Evolutionary conservation across 2,113 vertebrate species (phyloP).

Genomic region (Calyptommatus sinebrachiatus): DNA sequence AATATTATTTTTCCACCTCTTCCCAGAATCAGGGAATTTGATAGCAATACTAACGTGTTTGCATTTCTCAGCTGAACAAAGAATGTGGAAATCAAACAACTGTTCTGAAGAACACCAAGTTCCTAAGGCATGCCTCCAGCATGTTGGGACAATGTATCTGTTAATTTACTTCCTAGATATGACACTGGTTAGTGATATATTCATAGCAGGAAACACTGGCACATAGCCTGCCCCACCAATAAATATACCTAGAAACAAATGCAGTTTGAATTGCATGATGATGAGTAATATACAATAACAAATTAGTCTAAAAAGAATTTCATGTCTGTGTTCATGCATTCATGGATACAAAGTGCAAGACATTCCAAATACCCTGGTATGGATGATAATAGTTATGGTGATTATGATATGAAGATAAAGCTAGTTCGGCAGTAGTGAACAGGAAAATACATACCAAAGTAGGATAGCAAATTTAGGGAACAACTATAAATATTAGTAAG

Average conservation of each 20-base stretch:
- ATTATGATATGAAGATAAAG: not conserved
- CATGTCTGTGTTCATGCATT: too few relatives aligned
- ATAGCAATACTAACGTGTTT: conserved; percentile 37
- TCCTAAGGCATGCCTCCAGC: conserved; percentile 57
- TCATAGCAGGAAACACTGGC: not conserved
- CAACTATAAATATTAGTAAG: not conserved
- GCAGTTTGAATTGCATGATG: not conserved
- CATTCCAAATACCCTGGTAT: not conserved
- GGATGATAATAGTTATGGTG: not conserved
- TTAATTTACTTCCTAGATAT: conserved; percentile 20
- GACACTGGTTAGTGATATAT: not conserved
- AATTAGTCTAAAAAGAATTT: not conserved
- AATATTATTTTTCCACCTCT: not conserved
- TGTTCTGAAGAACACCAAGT: conserved; percentile 48
- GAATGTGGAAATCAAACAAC: conserved; percentile 51
- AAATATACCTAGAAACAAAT: not conserved
- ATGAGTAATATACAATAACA: not conserved
- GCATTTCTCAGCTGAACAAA: conserved; percentile 45
- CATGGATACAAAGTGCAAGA: not conserved
- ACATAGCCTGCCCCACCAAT: not conserved
- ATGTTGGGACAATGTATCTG: conserved; percentile 36
- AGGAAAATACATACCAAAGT: not conserved
- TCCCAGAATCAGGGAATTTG: conserved; percentile 28
- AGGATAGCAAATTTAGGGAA: not conserved
- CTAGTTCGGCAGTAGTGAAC: not conserved